phyloP scores from a whole-genome alignment of 2,888 invertebrate genomes.

The Drosophila lacicola region DNA sequence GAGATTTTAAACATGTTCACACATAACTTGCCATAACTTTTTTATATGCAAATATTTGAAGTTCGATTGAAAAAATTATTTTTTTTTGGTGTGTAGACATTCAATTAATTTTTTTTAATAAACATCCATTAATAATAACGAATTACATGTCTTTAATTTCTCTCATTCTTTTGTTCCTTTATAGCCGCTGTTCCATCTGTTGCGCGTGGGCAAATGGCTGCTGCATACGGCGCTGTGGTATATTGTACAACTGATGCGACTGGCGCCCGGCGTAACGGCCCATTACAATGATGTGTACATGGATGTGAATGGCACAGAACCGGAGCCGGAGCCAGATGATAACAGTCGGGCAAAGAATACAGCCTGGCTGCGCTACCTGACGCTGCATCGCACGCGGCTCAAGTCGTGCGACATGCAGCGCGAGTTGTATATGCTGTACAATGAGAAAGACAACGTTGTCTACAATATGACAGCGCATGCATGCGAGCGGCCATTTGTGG shows the following conservation, averaged over 20 bases:
- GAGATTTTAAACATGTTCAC: no score
- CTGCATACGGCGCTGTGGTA: slow-evolving; percentile 87
- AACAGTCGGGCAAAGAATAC: slow-evolving; percentile 85
- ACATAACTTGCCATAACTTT: no score
- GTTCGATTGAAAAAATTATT: no score
- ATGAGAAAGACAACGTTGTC: slow-evolving; percentile 86
- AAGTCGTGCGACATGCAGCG: slow-evolving; percentile 94
- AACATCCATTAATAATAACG: no score
- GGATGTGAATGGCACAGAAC: slow-evolving; percentile 82
- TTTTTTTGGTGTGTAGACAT: no score
- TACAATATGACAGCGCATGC: slow-evolving; percentile 85
- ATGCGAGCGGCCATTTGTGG: slow-evolving; percentile 88
- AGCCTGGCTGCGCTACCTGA: slow-evolving; percentile 88
- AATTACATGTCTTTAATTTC: background rate
- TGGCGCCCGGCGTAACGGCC: slow-evolving; percentile 85
- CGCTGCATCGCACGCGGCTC: slow-evolving; percentile 91
- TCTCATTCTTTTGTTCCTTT: slow-evolving; percentile 30
- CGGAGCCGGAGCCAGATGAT: slow-evolving; percentile 85
- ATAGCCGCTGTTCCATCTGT: slow-evolving; percentile 88
- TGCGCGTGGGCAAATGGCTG: slow-evolving; percentile 87
- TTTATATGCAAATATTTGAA: no score
- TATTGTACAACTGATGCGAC: slow-evolving; percentile 86
- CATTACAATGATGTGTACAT: slow-evolving; percentile 60
- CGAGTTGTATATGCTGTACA: slow-evolving; percentile 86
- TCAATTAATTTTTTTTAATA: no score